Evolutionary conservation across 30 jellyfish, hydroid and myxozoan species (phyloP).

Genomic region (Mastigias papua): DNA sequence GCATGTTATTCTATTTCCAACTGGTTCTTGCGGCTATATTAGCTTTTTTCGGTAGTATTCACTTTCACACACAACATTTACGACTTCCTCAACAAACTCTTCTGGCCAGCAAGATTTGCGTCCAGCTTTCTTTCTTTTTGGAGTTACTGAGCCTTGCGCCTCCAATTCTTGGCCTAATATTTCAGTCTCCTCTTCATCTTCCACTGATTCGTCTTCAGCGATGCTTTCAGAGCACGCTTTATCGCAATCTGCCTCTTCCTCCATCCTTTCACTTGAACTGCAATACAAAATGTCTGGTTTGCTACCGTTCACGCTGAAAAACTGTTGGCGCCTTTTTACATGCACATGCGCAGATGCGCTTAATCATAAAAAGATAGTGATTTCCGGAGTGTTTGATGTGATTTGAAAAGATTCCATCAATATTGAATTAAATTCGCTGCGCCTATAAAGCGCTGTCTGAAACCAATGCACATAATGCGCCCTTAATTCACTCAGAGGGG

Average conservation of each 20-base stretch:
- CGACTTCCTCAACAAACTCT: background rate
- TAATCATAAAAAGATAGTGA: background rate
- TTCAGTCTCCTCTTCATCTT: background rate
- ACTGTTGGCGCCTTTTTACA: background rate
- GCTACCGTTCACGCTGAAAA: background rate
- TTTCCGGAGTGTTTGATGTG: background rate
- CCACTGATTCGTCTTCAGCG: background rate
- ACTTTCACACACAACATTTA: background rate
- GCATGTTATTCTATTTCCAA: background rate
- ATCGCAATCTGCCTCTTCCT: background rate
- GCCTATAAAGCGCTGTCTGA: background rate
- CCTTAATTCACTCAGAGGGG: background rate
- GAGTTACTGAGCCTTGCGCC: background rate
- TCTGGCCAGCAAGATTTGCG: slow-evolving; percentile 5
- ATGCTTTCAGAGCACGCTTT: background rate
- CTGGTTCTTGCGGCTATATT: background rate
- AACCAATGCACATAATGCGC: background rate
- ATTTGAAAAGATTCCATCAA: background rate
- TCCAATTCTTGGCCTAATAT: background rate
- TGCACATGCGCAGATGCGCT: background rate
- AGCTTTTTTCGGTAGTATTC: background rate
- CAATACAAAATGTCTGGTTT: background rate
- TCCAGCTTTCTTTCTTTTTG: background rate
- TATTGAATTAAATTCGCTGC: background rate
- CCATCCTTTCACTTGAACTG: background rate